phyloP scores from a whole-genome alignment of 1,140 invertebrate genomes.

The Sitobion miscanthi region DNA sequence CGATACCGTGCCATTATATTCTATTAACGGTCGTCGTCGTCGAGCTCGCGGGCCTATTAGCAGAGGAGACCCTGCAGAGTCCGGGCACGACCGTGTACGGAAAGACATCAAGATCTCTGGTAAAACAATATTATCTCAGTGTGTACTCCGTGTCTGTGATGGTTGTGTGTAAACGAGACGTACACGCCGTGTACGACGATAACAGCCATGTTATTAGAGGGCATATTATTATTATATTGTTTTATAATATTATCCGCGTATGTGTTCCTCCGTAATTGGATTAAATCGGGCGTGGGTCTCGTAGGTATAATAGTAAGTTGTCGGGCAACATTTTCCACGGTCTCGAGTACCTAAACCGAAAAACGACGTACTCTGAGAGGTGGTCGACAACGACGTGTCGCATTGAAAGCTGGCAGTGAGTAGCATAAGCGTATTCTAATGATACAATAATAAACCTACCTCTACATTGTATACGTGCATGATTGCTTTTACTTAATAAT shows the following conservation, averaged over 20 bases:
- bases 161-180: neutral
- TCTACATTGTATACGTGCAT: no score
- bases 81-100: neutral
- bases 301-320: no score
- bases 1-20: no score
- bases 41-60: no score
- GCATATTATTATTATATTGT: neutral
- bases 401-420: neutral
- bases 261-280: conserved; percentile 4
- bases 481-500: no score
- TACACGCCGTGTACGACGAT: neutral
- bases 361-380: neutral
- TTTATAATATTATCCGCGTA: no score
- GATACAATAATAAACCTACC: neutral
- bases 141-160: neutral
- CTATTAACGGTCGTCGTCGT: no score
- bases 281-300: neutral
- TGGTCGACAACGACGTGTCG: neutral
- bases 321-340: neutral
- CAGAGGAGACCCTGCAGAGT: neutral
- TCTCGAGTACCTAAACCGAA: no score
- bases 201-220: neutral
- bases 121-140: neutral
- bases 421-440: neutral
- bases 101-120: neutral